Evolutionary conservation across 2,888 invertebrate species (phyloP).

Genomic region (Eupithecia vulgata): DNA sequence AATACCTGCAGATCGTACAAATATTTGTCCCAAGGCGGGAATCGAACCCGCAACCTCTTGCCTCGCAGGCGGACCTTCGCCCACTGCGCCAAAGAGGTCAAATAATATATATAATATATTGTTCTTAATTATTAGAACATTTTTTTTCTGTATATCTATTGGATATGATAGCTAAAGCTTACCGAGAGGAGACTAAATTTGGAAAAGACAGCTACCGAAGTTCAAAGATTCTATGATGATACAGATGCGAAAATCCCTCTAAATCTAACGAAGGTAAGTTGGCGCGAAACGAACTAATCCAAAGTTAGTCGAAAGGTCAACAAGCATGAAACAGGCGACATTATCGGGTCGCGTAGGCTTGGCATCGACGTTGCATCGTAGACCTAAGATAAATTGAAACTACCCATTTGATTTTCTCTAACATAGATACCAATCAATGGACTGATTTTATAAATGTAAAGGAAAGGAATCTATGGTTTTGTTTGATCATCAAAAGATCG

Average conservation of each 20-base stretch:
- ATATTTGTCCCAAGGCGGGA: too few species aligned
- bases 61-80: too few species aligned
- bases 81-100: too few species aligned
- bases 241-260: not conserved
- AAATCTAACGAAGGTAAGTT: conserved; percentile 2
- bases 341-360: conserved; percentile 67
- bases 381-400: conserved; percentile 3
- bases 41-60: too few species aligned
- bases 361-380: conserved; percentile 62
- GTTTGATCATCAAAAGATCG: not conserved
- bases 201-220: not conserved
- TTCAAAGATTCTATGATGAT: not conserved
- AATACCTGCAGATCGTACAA: too few species aligned
- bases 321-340: conserved; percentile 61
- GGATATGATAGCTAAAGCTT: too few species aligned
- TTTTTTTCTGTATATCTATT: too few species aligned
- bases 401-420: not conserved
- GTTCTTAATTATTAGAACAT: too few species aligned
- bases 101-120: too few species aligned
- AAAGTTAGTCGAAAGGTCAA: conserved; percentile 47
- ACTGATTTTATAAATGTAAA: not conserved
- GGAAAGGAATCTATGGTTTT: not conserved
- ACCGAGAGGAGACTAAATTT: not conserved
- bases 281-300: conserved; percentile 17
- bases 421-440: not conserved